These are phyloP conservation scores for Osmerus eperlanus DNA, from an alignment of 2,113 vertebrate species.

Conservation along the genomic window DNA sequence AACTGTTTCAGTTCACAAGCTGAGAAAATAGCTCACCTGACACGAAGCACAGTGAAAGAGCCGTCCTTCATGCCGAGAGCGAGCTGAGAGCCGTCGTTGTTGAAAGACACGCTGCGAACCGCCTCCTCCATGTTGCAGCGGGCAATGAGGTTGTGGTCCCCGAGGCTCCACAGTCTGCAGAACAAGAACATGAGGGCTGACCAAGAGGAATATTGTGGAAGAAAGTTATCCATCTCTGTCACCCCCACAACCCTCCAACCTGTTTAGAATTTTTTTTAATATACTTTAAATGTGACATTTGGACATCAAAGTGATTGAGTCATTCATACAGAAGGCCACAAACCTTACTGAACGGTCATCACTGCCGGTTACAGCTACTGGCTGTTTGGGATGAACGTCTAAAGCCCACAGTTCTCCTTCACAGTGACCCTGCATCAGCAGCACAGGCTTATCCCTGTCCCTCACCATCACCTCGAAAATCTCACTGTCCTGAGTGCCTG, in stretches of 20 bases:
- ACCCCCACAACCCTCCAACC: no score
- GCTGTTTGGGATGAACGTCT: constrained; percentile 91
- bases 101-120: constrained; percentile 89
- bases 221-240: no score
- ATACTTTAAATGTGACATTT: neutral
- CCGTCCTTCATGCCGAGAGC: constrained; percentile 97
- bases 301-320: neutral
- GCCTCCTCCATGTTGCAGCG: constrained; percentile 98
- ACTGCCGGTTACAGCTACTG: constrained; percentile 89
- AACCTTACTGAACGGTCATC: constrained; percentile 95
- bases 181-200: neutral
- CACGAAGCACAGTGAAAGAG: constrained; percentile 94
- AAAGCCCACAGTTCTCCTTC: constrained; percentile 97
- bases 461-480: constrained; percentile 96
- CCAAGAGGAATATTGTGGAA: no score
- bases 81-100: constrained; percentile 89
- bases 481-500: constrained; percentile 95
- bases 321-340: constrained; percentile 1
- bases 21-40: constrained; percentile 73
- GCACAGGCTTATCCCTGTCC: constrained; percentile 90
- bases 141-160: constrained; percentile 89
- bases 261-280: no score
- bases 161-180: constrained; percentile 89
- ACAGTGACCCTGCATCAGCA: constrained; percentile 95
- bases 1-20: no score